Conservation (phyloP, 1,140 invertebrate genomes). For the Pygmarrhopalites habei region DNA sequence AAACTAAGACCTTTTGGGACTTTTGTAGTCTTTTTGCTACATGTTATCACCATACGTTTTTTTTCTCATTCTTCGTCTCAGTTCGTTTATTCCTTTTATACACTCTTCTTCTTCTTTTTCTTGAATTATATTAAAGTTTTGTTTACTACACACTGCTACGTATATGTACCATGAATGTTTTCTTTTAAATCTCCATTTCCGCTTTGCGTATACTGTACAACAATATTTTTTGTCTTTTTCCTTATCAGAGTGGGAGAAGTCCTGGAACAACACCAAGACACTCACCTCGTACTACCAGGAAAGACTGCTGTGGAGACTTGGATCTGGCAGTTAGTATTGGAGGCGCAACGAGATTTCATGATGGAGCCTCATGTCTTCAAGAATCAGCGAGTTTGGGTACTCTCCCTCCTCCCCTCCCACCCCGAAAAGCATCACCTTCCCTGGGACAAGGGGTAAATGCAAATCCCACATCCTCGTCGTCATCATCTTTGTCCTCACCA, state of each 20-base stretch:
- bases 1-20: too few relatives aligned
- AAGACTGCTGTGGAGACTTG: constrained; percentile 6
- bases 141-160: too few relatives aligned
- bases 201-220: too few relatives aligned
- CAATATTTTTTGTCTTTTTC: too few relatives aligned
- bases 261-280: constrained; percentile 34
- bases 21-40: too few relatives aligned
- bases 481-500: constrained; percentile 24
- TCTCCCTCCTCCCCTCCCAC: constrained; percentile 56
- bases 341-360: not conserved
- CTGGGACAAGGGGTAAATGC: constrained; percentile 38
- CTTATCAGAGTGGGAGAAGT: constrained; percentile 20
- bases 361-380: not conserved
- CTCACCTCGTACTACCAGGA: constrained; percentile 28
- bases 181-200: too few relatives aligned
- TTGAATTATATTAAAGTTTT: too few relatives aligned
- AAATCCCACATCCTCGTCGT: constrained; percentile 30
- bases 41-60: too few relatives aligned
- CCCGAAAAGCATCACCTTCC: constrained; percentile 55
- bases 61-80: too few relatives aligned
- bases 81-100: too few relatives aligned
- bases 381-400: constrained; percentile 10
- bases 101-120: too few relatives aligned
- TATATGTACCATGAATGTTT: too few relatives aligned
- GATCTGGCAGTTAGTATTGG: constrained; percentile 12